A percentile compares a stretch with the other conserved stretches of the same genome.
These are phyloP conservation scores for Pyrochroa serraticornis DNA, from an alignment of 2,888 invertebrate genomes.

Conservation along the genomic window DNA sequence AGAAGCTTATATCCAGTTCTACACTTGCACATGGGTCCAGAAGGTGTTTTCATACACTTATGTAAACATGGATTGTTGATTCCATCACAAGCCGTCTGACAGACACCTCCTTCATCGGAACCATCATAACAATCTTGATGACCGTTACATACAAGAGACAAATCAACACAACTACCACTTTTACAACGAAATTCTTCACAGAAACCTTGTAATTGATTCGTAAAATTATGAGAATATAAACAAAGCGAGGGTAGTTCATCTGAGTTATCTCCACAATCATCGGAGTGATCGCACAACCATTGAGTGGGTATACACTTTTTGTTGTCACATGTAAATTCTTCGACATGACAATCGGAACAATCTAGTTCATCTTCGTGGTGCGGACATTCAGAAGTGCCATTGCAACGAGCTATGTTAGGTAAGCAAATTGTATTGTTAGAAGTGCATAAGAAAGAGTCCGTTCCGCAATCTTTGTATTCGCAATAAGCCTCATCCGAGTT, in stretches of 20 bases:
- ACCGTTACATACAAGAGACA: conserved; percentile 68
- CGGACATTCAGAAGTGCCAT: conserved; percentile 70
- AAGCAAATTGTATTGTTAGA: conserved; percentile 61
- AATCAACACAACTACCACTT: conserved; percentile 70
- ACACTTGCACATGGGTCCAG: conserved; percentile 72
- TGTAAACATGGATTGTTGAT: conserved; percentile 61
- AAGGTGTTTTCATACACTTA: conserved; percentile 68
- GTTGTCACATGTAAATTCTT: conserved; percentile 65
- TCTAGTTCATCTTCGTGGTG: conserved; percentile 71
- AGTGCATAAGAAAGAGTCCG: conserved; percentile 61
- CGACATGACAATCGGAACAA: conserved; percentile 57
- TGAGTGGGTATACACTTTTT: conserved; percentile 64
- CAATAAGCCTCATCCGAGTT: conserved; percentile 63
- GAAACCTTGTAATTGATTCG: conserved; percentile 20
- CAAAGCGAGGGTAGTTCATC: conserved; percentile 63
- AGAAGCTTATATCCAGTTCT: conserved; percentile 63
- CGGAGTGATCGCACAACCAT: conserved; percentile 66
- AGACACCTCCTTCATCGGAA: conserved; percentile 72
- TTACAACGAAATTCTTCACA: conserved; percentile 61
- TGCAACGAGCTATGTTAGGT: conserved; percentile 61
- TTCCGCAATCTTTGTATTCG: conserved; percentile 50
- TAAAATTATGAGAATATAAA: conserved; percentile 5
- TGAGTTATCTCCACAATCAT: conserved; percentile 75
- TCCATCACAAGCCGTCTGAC: conserved; percentile 61
- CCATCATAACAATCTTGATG: conserved; percentile 69